Conservation (phyloP, 1,140 invertebrate genomes). For the Rhizoglyphus robini region DNA sequence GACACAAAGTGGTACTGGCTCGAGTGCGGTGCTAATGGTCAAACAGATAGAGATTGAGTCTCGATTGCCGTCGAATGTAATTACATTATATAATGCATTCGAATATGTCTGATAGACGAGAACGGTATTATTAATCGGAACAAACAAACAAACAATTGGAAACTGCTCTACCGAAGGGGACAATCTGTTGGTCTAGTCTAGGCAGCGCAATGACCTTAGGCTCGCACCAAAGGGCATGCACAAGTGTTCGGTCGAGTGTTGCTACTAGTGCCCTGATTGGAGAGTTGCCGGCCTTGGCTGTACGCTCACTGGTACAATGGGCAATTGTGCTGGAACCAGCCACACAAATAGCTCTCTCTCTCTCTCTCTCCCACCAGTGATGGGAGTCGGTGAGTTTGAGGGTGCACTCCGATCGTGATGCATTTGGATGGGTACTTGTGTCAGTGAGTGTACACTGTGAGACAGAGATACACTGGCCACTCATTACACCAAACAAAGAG, state of each 20-base stretch:
- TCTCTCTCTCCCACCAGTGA: neutral
- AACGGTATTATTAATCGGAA: neutral
- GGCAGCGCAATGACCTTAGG: neutral
- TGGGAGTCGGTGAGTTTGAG: neutral
- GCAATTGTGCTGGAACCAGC: no score
- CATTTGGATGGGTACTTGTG: neutral
- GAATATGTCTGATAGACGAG: neutral
- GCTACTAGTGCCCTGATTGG: neutral
- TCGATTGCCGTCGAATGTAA: neutral
- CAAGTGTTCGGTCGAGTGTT: neutral
- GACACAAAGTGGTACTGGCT: neutral
- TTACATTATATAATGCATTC: no score
- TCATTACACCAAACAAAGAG: neutral
- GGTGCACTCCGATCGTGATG: neutral
- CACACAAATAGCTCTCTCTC: no score
- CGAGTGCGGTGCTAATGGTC: neutral
- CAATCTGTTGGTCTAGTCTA: neutral
- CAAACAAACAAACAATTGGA: neutral
- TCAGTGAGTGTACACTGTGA: neutral
- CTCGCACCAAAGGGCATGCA: neutral
- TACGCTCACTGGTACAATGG: no score
- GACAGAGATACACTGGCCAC: neutral
- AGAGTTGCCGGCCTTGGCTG: no score
- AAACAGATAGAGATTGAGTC: neutral
- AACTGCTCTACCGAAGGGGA: no score